phyloP scores from a whole-genome alignment of 2,888 invertebrate genomes.

The Chaetogeoica ovagalla region DNA sequence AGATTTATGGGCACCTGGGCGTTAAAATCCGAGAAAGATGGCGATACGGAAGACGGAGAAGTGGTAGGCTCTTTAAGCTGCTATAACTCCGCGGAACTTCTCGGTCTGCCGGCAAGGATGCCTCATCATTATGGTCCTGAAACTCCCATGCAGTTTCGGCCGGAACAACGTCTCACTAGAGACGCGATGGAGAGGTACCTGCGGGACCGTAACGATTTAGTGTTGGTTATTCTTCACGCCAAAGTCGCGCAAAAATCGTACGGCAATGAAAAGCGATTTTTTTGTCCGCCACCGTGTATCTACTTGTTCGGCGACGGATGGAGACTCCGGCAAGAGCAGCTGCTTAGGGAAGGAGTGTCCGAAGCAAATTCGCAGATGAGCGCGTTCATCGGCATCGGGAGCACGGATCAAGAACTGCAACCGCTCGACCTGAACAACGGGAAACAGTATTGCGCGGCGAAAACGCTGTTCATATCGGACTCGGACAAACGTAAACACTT shows the following conservation, averaged over 20 bases:
- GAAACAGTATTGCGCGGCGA: slow-evolving; percentile 99
- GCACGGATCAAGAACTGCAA: slow-evolving; percentile 98
- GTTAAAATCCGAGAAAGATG: slow-evolving; percentile 51
- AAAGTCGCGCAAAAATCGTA: slow-evolving; percentile 99
- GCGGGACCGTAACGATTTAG: slow-evolving; percentile 91
- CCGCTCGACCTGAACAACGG: slow-evolving; percentile 95
- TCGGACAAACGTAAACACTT: slow-evolving; percentile 99
- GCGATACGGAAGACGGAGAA: slow-evolving; percentile 47
- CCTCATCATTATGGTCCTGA: slow-evolving; percentile 76
- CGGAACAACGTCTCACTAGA: slow-evolving; percentile 73
- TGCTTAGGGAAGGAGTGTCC: slow-evolving; percentile 76
- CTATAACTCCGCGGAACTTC: slow-evolving; percentile 42
- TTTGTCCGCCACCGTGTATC: slow-evolving; percentile 99
- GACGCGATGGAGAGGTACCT: slow-evolving; percentile 97
- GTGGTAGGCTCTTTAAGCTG: slow-evolving; percentile 46
- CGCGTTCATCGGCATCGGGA: slow-evolving; percentile 98
- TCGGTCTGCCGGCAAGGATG: slow-evolving; percentile 63
- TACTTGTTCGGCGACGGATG: slow-evolving; percentile 98
- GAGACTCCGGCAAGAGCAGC: slow-evolving; percentile 91
- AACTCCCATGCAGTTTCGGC: slow-evolving; percentile 56
- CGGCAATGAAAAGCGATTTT: slow-evolving; percentile 98
- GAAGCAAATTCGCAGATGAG: slow-evolving; percentile 82
- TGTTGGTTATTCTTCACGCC: slow-evolving; percentile 95
- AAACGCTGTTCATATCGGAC: slow-evolving; percentile 98
- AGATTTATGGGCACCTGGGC: slow-evolving; percentile 52